Conservation (phyloP, 1,140 invertebrate genomes). For the Dreissena polymorpha region DNA sequence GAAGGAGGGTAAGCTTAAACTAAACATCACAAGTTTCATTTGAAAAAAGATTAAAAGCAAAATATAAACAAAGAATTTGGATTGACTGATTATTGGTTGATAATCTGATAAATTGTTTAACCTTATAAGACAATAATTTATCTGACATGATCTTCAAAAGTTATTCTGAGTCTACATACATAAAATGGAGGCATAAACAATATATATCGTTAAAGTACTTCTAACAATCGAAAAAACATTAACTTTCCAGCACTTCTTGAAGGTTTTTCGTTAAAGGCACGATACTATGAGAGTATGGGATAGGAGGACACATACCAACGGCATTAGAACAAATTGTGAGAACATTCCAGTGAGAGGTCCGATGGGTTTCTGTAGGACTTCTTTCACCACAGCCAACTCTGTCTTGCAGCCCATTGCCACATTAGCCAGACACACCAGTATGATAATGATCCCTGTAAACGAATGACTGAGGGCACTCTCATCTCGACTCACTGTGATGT, state of each 20-base stretch:
- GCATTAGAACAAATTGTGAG: conserved; percentile 80
- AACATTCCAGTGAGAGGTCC: conserved; percentile 78
- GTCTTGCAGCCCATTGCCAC: conserved; percentile 80
- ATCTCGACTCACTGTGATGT: conserved; percentile 67
- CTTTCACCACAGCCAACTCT: conserved; percentile 76
- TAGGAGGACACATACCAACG: conserved; percentile 73
- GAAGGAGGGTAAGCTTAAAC: not conserved
- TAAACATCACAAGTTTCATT: not conserved
- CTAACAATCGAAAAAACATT: no score
- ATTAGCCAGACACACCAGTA: conserved; percentile 76
- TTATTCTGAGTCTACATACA: no score
- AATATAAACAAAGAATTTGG: no score
- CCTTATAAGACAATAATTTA: no score
- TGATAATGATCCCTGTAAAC: conserved; percentile 73
- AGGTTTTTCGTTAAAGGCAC: no score
- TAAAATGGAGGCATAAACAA: no score
- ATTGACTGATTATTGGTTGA: no score
- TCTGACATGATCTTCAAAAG: no score
- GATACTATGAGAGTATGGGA: no score
- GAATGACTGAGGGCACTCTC: conserved; percentile 68
- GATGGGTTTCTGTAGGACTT: conserved; percentile 75
- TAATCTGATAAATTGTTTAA: no score
- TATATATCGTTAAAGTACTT: no score
- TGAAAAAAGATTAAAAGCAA: not conserved
- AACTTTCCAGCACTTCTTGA: no score